These are phyloP conservation scores for Macroglossus sobrinus DNA, from an alignment of 2,113 vertebrate species.

Conservation along the genomic window DNA sequence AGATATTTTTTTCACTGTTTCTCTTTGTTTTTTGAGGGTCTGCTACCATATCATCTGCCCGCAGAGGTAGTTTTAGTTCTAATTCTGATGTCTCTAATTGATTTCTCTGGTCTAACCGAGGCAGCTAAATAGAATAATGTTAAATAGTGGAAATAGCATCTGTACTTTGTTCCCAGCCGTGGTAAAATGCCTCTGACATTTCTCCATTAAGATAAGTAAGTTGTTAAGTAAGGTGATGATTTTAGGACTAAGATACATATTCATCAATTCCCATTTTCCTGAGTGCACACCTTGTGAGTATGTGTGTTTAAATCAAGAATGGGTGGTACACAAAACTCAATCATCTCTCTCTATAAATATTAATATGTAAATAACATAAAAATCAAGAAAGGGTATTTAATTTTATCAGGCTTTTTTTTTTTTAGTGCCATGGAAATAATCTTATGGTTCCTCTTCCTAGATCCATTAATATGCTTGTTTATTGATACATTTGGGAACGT, in stretches of 20 bases:
- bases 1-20: not conserved
- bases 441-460: not conserved
- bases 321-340: not conserved
- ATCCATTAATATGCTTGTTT: not conserved
- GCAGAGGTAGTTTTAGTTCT: not conserved
- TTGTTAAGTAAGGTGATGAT: not conserved
- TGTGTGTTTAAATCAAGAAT: not conserved
- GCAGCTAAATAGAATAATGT: not conserved
- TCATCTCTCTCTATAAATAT: too few relatives aligned
- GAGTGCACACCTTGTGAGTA: accelerated
- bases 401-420: not conserved
- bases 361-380: not conserved
- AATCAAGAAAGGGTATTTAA: not conserved
- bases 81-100: not conserved
- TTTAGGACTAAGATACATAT: not conserved
- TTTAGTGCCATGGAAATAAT: not conserved
- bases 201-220: not conserved
- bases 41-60: not conserved
- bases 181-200: not conserved
- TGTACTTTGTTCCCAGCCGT: not conserved
- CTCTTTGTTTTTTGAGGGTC: not conserved
- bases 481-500: not conserved
- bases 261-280: not conserved
- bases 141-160: not conserved
- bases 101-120: not conserved